Base-by-base conservation (phyloP, 2,888 invertebrate genomes). In the Trisateles emortualis region DNA sequence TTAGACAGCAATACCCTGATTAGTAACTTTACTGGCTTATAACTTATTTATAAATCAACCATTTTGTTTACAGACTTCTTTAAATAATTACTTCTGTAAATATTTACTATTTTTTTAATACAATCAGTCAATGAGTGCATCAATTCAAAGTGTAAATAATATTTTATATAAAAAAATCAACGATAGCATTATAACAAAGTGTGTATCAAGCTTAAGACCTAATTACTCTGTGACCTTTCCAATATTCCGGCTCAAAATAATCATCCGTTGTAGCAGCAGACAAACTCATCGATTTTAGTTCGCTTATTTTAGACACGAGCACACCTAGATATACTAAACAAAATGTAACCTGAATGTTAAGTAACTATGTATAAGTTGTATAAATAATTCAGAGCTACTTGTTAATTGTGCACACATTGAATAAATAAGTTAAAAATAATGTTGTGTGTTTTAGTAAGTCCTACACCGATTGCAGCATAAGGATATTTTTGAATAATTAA, bases 381-480 rank as follows among this genome's bases (percentile, higher is more conserved):
- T 78, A 88, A 83, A 86, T 80, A 78, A 81, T 82, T 84, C 82
- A 79, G 79, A 79, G 89, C 88, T 91, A 93, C 93, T 92, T 77
- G 92, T 92, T 93, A 93, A 90, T 78, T 90, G 91, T 92, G 92
- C 92, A 93, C 92, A 88, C 81, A 85, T 83, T 84, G 68, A 89
- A 84, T 87, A 87, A 88, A 88, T 86, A 86, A 83, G 79, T 78
- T 79, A 72, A 80, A 78, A 72, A 59, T 64, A 57, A 55, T 55
- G 56, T 64, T 58, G 36, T 72, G 70, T 76, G 66, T 57, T 59
- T 74, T 63, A 52, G 44, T 52, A 24, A 22, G 13, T 16, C 14
- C 22, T 14, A 8, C 8, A n/a, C n/a, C n/a, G n/a, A n/a, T 26
- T 5, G 8, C 26, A 8, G 26, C 8, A 26, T 8, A 4, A 6